These are phyloP conservation scores for Oceanodroma leucorhoa DNA, from an alignment of 2,797 vertebrate genomes.

Conservation along the genomic window DNA sequence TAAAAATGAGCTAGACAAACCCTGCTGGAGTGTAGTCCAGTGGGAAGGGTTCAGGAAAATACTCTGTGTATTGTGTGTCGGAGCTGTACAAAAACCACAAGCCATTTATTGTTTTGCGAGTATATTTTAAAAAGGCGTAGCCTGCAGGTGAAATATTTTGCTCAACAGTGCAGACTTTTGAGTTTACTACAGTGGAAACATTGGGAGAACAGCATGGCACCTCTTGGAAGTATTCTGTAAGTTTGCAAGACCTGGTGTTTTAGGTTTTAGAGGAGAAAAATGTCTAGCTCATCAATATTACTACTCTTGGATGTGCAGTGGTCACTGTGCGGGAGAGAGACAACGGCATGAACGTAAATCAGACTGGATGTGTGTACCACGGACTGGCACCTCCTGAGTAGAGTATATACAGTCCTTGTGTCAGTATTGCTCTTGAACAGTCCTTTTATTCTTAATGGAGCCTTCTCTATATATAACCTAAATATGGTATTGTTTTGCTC, in stretches of 20 bases:
- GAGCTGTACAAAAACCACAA: not conserved
- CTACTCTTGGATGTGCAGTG: not conserved
- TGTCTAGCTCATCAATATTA: not conserved
- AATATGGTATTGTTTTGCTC: slow-evolving; percentile 19
- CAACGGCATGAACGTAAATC: accelerated
- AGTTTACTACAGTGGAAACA: not conserved
- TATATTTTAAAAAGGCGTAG: not conserved
- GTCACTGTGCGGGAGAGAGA: not conserved
- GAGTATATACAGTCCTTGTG: not conserved
- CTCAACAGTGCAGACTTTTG: not conserved
- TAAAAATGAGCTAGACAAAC: not conserved
- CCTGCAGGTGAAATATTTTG: not conserved
- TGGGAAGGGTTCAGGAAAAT: not conserved
- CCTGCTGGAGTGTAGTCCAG: not conserved
- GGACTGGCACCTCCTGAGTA: not conserved
- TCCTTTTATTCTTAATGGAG: not conserved
- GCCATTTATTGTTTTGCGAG: not conserved
- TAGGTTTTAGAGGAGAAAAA: not conserved
- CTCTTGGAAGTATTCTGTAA: not conserved
- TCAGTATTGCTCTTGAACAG: not conserved
- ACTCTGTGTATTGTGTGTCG: not conserved
- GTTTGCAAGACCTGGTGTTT: not conserved
- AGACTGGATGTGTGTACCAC: not conserved
- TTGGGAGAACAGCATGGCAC: not conserved
- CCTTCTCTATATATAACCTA: not conserved